These are phyloP conservation scores for Agrochola lychnidis DNA, from an alignment of 2,888 invertebrate species.

Conservation along the genomic window DNA sequence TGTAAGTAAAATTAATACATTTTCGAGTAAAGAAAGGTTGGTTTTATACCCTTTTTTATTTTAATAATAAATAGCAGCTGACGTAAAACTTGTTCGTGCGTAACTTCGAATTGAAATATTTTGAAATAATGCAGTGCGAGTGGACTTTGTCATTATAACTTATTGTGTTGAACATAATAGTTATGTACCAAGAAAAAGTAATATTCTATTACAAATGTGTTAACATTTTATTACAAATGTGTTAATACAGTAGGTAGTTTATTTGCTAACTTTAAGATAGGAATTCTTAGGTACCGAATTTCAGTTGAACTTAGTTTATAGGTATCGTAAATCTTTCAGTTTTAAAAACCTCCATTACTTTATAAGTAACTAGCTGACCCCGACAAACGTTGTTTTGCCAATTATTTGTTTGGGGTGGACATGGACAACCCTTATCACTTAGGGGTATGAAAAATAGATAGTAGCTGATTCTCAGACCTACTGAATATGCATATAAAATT, in stretches of 20 bases:
- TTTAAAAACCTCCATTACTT: too few relatives aligned
- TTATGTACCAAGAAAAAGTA: conserved; percentile 11
- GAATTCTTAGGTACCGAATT: neutral
- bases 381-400: too few relatives aligned
- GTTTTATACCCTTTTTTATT: conserved; percentile 46
- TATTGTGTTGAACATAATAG: conserved; percentile 30
- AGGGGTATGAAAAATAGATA: too few relatives aligned
- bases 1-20: conserved; percentile 65
- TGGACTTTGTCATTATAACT: neutral
- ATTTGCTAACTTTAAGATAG: neutral
- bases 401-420: too few relatives aligned
- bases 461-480: too few relatives aligned
- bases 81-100: conserved; percentile 66
- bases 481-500: too few relatives aligned
- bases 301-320: neutral
- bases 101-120: conserved; percentile 58
- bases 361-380: too few relatives aligned
- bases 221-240: conserved; percentile 21
- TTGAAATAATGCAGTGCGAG: conserved; percentile 49
- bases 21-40: conserved; percentile 48
- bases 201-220: conserved; percentile 21
- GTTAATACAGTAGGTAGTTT: conserved; percentile 2
- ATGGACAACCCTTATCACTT: too few relatives aligned
- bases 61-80: conserved; percentile 53
- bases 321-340: neutral